Evolutionary conservation across 2,113 vertebrate genomes (phyloP).

Genomic region (Indicator indicator): DNA sequence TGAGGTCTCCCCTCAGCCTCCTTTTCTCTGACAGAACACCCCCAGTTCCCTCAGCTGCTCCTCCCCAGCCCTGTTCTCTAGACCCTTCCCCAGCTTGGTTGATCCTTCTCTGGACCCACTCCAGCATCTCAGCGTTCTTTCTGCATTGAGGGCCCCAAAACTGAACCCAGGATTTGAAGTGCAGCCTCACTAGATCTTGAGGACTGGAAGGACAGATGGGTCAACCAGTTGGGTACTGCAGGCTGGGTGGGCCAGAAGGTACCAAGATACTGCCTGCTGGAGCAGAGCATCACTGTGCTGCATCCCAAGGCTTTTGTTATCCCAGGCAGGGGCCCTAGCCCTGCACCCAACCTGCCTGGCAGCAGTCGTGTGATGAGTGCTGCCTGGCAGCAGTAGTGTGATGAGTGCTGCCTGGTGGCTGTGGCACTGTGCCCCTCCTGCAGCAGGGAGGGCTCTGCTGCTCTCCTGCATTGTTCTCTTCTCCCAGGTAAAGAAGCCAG

Average conservation of each 20-base stretch:
- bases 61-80: too few species aligned
- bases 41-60: too few species aligned
- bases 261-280: background rate
- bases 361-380: background rate
- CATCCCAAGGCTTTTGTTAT: too few species aligned
- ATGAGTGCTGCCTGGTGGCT: background rate
- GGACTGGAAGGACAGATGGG: background rate
- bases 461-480: slow-evolving; percentile 37
- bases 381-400: background rate
- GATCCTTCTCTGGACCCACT: too few species aligned
- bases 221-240: background rate
- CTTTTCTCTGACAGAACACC: too few species aligned
- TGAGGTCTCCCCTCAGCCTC: too few species aligned
- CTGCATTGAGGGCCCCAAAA: too few species aligned
- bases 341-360: background rate
- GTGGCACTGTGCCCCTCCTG: background rate
- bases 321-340: fast-evolving
- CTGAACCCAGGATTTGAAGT: too few species aligned
- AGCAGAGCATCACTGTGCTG: background rate
- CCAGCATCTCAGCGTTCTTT: too few species aligned
- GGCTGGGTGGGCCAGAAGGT: background rate
- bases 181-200: background rate
- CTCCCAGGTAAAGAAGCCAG: slow-evolving; percentile 82
- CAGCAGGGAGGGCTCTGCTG: background rate
- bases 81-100: too few species aligned